Base-by-base conservation (phyloP, 2,797 vertebrate species). In the Fratercula arctica region DNA sequence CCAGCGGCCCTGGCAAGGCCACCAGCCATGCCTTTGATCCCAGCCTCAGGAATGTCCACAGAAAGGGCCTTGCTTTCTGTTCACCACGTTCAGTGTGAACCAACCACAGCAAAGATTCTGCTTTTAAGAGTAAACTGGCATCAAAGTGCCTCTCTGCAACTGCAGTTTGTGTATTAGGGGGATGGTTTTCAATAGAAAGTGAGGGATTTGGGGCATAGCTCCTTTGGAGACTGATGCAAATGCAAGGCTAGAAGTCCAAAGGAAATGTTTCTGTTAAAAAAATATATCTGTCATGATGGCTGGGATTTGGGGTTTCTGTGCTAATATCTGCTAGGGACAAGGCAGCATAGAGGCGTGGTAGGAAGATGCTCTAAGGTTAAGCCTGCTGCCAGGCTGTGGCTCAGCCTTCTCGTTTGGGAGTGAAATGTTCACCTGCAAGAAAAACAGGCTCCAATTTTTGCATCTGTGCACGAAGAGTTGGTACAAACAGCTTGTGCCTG, bases 371-470 rank as follows among this genome's bases (percentile, higher is more conserved):
- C 45, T 72, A 80, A 87, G 64, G 56, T 81, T 85, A 64, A 95
- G 81, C 46, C 45, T 89, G 61, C 84, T 88, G 70, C 51, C 84
- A 93, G 93, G 73, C 85, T 93, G 45, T 85, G 67, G 77, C 88
- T 95, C 83, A 93, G 78, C 77, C 56, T 74, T n/a, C 85, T 87
- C 57, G 21, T 48, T 66, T 59, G 24, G 46, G 66, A 95, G 63
- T 1, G 18, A 88, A 81, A 90, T 0, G 81, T 87, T 95, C 83
- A 95, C 90, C 89, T 96, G 93, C 92, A 96, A 93, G 94, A 96
- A 95, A 96, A 96, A 92, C 72, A 81, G 93, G 91, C 93, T 93
- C 90, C 2, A 0, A 41, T 72, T 95, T 96, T 84, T 85, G 90
- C 90, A 88, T 89, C 70, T 81, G 84, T 87, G 94, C 85, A 75